Percentiles rank a stretch among this genome's conserved stretches.
phyloP scores from a whole-genome alignment of 2,888 invertebrate genomes.

The Megalurothrips usitatus region DNA sequence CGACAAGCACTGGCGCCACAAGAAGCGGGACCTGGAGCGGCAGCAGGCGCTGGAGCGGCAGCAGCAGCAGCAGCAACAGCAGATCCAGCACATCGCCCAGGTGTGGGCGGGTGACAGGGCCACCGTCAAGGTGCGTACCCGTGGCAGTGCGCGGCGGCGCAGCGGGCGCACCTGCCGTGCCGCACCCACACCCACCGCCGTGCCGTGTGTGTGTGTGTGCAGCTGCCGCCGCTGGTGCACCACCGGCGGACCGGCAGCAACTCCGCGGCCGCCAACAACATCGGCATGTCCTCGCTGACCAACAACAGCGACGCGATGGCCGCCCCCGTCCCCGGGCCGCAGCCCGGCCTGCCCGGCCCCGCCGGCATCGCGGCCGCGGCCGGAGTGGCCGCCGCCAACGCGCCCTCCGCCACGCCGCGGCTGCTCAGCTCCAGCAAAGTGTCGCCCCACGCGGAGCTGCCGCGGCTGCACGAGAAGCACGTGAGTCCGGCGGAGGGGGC shows the following conservation, averaged over 20 bases:
- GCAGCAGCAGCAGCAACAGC: slow-evolving; percentile 43
- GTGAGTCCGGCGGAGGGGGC: not conserved
- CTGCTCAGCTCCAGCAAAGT: slow-evolving; percentile 37
- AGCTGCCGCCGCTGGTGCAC: slow-evolving; percentile 1
- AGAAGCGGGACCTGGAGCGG: slow-evolving; percentile 40
- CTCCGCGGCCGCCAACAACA: slow-evolving; percentile 19
- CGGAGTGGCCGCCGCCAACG: no score
- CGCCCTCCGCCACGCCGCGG: slow-evolving; percentile 5
- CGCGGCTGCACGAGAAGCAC: slow-evolving; percentile 9
- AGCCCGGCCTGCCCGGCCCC: no score
- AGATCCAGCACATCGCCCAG: slow-evolving; percentile 32
- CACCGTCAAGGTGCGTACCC: not conserved
- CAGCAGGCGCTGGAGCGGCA: slow-evolving; percentile 44
- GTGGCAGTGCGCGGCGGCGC: not conserved
- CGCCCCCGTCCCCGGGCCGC: not conserved
- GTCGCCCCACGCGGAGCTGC: slow-evolving; percentile 34
- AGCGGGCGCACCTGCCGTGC: no score
- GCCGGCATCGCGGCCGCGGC: slow-evolving; percentile 9
- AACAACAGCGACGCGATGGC: slow-evolving; percentile 24
- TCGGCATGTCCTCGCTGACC: slow-evolving; percentile 27
- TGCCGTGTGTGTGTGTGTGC: no score
- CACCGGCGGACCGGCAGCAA: slow-evolving; percentile 10
- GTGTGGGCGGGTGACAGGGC: slow-evolving; percentile 12
- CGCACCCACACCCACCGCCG: not conserved
- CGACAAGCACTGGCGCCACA: slow-evolving; percentile 58